Percentiles rank a stretch among this genome's conserved stretches.
Conservation (phyloP, 2,113 vertebrate genomes). For the Vulpes ferrilata region DNA sequence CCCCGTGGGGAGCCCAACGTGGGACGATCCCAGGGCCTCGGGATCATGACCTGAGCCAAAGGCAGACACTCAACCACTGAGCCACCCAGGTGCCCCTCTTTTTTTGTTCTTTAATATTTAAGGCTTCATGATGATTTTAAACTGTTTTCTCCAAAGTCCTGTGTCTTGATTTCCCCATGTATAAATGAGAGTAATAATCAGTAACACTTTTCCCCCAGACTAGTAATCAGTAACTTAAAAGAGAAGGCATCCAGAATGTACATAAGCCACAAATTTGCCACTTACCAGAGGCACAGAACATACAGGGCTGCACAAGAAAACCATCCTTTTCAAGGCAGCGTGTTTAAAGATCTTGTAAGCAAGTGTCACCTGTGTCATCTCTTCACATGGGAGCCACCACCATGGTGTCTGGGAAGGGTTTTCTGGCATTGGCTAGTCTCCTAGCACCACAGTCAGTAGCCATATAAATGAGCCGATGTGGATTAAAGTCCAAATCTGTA, state of each 20-base stretch:
- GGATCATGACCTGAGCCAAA: too few species aligned
- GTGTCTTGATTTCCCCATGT: not conserved
- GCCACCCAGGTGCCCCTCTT: too few species aligned
- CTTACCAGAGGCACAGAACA: not conserved
- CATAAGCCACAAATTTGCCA: fast-evolving
- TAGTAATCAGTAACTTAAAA: not conserved
- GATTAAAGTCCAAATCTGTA: not conserved
- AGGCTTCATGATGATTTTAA: not conserved
- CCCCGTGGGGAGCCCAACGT: too few species aligned
- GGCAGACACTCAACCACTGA: too few species aligned
- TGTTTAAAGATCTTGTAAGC: not conserved
- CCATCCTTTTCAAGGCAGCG: not conserved
- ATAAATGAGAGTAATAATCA: fast-evolving
- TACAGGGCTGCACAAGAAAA: fast-evolving
- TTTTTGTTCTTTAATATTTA: not conserved
- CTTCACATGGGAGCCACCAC: not conserved
- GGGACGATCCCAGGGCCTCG: too few species aligned
- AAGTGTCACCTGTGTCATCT: not conserved
- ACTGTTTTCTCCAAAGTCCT: not conserved
- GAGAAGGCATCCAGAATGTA: fast-evolving
- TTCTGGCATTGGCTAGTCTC: not conserved
- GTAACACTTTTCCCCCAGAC: not conserved
- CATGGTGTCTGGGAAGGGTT: not conserved
- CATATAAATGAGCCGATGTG: fast-evolving
- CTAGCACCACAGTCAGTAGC: fast-evolving